These are phyloP conservation scores for Masticophis lateralis DNA, from an alignment of 2,797 vertebrate species.

Conservation along the genomic window DNA sequence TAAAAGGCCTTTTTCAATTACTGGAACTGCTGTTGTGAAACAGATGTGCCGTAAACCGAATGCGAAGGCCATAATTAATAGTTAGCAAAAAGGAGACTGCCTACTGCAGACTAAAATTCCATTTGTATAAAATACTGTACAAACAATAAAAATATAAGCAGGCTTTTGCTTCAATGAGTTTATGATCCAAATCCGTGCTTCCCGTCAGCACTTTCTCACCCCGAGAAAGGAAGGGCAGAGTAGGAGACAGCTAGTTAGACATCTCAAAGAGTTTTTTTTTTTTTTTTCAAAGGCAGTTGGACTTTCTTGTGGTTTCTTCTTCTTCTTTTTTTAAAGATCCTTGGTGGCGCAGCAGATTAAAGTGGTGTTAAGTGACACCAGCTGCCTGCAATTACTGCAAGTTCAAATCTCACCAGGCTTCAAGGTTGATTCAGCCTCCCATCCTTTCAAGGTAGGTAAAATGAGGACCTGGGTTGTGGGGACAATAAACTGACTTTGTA, in stretches of 20 bases:
- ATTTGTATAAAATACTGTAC: constrained; percentile 19
- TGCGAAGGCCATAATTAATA: constrained; percentile 21
- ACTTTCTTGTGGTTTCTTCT: too few species aligned
- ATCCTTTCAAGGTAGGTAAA: too few species aligned
- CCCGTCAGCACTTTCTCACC: not conserved
- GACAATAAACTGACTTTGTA: too few species aligned
- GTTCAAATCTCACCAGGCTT: too few species aligned
- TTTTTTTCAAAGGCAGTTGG: too few species aligned
- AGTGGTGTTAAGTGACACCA: too few species aligned
- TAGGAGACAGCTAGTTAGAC: not conserved
- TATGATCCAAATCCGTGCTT: not conserved
- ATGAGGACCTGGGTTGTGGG: too few species aligned
- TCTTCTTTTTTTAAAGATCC: too few species aligned
- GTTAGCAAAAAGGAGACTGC: not conserved
- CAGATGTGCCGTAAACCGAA: constrained; percentile 25
- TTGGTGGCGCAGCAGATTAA: too few species aligned
- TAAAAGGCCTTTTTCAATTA: not conserved
- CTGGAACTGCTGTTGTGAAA: constrained; percentile 1
- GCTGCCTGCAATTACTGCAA: too few species aligned
- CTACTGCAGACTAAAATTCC: not conserved
- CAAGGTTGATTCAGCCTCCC: too few species aligned
- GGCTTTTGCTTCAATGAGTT: constrained; percentile 11
- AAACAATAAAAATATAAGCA: constrained; percentile 26
- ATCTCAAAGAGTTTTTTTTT: not conserved
- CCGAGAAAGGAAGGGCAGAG: not conserved